phyloP scores from a whole-genome alignment of 2,113 vertebrate species.

The Lycocorax pyrrhopterus region DNA sequence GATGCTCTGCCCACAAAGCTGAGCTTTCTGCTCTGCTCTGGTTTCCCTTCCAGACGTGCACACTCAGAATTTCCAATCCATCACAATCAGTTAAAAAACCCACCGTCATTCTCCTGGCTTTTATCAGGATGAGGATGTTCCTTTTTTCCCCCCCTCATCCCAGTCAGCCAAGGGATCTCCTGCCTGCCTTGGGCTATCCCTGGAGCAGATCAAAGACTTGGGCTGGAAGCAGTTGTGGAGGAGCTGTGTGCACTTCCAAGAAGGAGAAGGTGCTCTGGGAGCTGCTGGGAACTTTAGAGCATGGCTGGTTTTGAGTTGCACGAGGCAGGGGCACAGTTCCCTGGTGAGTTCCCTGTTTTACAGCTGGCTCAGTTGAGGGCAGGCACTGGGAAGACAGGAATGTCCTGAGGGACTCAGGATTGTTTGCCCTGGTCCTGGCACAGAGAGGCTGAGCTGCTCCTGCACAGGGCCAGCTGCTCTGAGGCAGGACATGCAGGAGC shows the following conservation, averaged over 20 bases:
- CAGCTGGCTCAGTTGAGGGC: neutral
- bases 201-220: neutral
- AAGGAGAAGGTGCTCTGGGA: neutral
- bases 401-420: neutral
- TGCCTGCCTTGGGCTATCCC: neutral
- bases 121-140: neutral
- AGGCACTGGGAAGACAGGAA: neutral
- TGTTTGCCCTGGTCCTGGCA: neutral
- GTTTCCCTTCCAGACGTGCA: neutral
- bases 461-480: neutral
- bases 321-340: neutral
- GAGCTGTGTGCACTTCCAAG: neutral
- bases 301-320: neutral
- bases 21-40: neutral
- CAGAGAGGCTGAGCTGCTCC: neutral
- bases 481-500: neutral
- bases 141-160: neutral
- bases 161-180: neutral
- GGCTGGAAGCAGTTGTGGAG: neutral
- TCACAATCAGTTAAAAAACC: accelerated
- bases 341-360: neutral
- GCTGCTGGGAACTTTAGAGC: neutral
- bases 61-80: neutral
- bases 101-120: neutral
- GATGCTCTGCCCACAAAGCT: neutral